Percentiles rank a stretch among this genome's conserved stretches.
phyloP scores from a whole-genome alignment of 2,888 invertebrate genomes.

The Netelia fuscicornis region DNA sequence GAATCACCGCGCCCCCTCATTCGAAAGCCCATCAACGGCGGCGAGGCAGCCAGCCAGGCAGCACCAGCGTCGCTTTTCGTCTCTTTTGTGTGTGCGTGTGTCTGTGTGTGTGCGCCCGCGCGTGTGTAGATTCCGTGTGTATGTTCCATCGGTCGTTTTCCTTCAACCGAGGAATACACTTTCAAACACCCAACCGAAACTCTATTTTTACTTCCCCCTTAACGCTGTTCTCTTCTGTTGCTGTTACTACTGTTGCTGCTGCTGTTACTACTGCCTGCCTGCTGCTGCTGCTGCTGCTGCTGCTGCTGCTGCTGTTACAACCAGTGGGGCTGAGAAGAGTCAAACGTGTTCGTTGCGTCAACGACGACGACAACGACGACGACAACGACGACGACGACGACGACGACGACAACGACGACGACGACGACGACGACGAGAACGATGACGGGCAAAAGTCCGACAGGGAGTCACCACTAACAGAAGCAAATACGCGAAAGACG shows the following conservation, averaged over 20 bases:
- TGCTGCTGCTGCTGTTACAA: background rate
- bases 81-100: constrained; percentile 33
- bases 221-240: constrained; percentile 45
- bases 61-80: constrained; percentile 70
- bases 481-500: constrained; percentile 4
- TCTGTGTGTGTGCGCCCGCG: background rate
- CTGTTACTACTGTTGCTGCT: constrained; percentile 23
- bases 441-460: background rate
- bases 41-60: constrained; percentile 81
- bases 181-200: constrained; percentile 59
- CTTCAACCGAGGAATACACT: constrained; percentile 53
- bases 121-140: background rate
- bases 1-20: constrained; percentile 65
- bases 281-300: background rate
- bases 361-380: constrained; percentile 22
- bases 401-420: constrained; percentile 28
- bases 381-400: constrained; percentile 8
- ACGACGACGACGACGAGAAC: constrained; percentile 18
- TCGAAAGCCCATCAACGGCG: constrained; percentile 64
- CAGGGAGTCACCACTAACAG: constrained; percentile 15
- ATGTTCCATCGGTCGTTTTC: constrained; percentile 57
- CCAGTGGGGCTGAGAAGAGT: background rate
- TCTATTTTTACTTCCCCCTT: constrained; percentile 72
- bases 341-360: constrained; percentile 18
- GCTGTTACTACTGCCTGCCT: constrained; percentile 14